Conservation (phyloP, 2,113 vertebrate species). For the Nothoprocta perdicaria region DNA sequence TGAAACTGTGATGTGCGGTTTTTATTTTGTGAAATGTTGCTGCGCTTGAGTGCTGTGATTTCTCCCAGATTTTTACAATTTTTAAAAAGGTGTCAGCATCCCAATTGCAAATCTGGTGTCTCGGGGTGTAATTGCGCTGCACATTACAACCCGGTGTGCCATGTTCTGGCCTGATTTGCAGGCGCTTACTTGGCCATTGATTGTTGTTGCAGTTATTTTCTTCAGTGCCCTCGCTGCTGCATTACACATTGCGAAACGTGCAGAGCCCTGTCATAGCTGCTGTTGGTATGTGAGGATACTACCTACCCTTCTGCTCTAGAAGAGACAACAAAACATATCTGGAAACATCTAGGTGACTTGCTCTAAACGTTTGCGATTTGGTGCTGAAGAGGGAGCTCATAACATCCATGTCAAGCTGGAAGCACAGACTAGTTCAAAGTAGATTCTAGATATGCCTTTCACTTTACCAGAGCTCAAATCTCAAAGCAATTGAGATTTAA, state of each 20-base stretch:
- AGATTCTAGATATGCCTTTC: not conserved
- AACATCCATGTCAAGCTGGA: constrained; percentile 14
- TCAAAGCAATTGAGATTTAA: not conserved
- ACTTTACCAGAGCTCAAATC: not conserved
- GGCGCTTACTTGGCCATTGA: not conserved
- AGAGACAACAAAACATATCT: not conserved
- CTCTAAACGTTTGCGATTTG: not conserved
- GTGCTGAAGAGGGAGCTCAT: not conserved
- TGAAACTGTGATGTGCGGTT: not conserved
- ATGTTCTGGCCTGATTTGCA: not conserved
- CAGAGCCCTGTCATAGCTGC: not conserved
- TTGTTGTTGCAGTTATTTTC: constrained; percentile 10
- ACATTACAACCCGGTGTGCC: not conserved
- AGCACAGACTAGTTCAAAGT: not conserved
- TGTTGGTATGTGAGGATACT: not conserved
- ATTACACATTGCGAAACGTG: fast-evolving
- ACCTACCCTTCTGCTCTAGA: not conserved
- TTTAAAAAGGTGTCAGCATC: not conserved
- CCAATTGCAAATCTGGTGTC: not conserved
- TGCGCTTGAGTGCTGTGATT: not conserved
- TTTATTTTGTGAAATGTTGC: constrained; percentile 13
- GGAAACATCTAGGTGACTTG: not conserved
- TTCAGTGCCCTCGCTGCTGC: not conserved
- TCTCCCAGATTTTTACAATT: not conserved
- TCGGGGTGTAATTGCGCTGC: not conserved